Evolutionary conservation across 2,888 invertebrate species (phyloP).

Genomic region (Limenitis camilla): DNA sequence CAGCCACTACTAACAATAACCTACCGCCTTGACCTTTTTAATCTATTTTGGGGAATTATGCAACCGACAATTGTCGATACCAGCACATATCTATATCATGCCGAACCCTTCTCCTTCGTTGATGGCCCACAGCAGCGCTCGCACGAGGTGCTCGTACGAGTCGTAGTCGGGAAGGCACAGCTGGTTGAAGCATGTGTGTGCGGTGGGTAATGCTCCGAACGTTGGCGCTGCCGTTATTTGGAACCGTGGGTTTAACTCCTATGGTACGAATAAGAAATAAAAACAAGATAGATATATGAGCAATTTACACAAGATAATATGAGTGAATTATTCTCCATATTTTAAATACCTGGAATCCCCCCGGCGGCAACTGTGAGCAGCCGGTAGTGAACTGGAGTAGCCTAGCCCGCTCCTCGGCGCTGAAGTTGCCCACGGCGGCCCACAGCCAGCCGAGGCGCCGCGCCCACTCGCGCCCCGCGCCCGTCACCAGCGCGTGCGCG

Average conservation of each 20-base stretch:
- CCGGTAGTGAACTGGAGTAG: slow-evolving; percentile 95
- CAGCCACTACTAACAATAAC: too few relatives aligned
- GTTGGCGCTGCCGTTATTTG: slow-evolving; percentile 93
- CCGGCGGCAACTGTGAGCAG: slow-evolving; percentile 88
- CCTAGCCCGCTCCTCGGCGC: slow-evolving; percentile 93
- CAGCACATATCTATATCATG: slow-evolving; percentile 48
- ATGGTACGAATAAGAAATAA: slow-evolving; percentile 83
- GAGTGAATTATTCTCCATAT: too few relatives aligned
- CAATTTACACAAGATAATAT: too few relatives aligned
- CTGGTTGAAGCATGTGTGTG: slow-evolving; percentile 98
- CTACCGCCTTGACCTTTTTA: too few relatives aligned
- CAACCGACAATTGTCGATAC: too few relatives aligned
- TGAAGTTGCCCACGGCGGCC: slow-evolving; percentile 88
- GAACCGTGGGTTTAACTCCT: slow-evolving; percentile 92
- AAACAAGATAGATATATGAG: background rate
- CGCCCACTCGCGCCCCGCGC: slow-evolving; percentile 86
- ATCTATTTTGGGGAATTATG: background rate
- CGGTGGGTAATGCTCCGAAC: slow-evolving; percentile 92
- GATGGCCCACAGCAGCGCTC: slow-evolving; percentile 90
- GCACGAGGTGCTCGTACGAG: slow-evolving; percentile 93
- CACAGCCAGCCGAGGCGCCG: slow-evolving; percentile 89
- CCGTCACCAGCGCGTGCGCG: slow-evolving; percentile 89
- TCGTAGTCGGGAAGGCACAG: slow-evolving; percentile 96
- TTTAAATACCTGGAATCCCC: slow-evolving; percentile 80
- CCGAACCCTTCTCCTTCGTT: slow-evolving; percentile 96